A percentile compares a stretch with the other conserved stretches of the same genome.
These are phyloP conservation scores for Cichladusa arquata DNA, from an alignment of 2,113 vertebrate genomes.

Conservation along the genomic window DNA sequence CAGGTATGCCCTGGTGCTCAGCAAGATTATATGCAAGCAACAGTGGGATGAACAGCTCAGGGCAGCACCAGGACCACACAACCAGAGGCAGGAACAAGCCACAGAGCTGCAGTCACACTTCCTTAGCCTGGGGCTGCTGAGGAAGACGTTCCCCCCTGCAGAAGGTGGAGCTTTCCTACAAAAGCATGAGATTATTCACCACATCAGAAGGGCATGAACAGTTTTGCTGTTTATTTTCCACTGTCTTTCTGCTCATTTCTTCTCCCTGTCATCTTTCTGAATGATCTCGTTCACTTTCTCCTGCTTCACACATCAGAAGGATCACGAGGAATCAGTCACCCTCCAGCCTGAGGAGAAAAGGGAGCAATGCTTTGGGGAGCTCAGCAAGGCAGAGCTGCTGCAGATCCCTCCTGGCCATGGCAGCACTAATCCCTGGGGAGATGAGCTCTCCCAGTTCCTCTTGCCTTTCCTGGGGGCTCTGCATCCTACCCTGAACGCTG, in stretches of 20 bases:
- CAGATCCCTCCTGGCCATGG: neutral
- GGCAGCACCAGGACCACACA: neutral
- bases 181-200: accelerated
- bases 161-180: neutral
- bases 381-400: neutral
- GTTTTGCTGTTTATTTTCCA: neutral
- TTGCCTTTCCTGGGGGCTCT: neutral
- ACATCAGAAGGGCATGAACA: neutral
- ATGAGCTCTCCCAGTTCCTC: neutral
- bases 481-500: neutral
- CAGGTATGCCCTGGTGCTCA: neutral
- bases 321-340: neutral
- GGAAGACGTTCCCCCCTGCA: neutral
- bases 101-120: neutral
- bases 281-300: neutral
- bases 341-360: neutral
- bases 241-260: neutral
- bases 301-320: neutral
- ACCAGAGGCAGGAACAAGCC: neutral
- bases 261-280: neutral
- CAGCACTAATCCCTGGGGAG: accelerated
- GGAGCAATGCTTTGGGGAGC: neutral
- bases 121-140: neutral
- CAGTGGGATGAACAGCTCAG: neutral
- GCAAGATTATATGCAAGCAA: neutral